Conservation (phyloP, 2,113 vertebrate genomes). For the Poeciliopsis prolifica region DNA sequence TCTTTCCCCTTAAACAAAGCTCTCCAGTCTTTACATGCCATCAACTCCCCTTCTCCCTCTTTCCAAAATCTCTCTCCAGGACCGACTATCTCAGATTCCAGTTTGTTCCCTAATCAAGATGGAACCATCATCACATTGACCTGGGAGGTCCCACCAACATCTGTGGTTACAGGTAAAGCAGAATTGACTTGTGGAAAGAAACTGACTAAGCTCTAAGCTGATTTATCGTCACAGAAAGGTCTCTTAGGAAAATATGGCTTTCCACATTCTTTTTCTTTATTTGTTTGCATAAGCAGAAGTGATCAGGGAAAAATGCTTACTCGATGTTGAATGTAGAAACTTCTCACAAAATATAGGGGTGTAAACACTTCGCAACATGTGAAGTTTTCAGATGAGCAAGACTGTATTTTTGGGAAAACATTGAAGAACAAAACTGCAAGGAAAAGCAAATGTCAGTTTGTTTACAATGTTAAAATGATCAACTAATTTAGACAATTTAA, state of each 20-base stretch:
- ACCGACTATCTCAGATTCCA: constrained; percentile 70
- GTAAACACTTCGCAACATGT: constrained; percentile 53
- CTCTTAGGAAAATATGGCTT: constrained; percentile 1
- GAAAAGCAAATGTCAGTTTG: constrained; percentile 9
- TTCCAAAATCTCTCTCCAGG: constrained; percentile 54
- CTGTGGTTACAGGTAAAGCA: constrained; percentile 73
- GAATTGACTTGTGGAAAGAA: not conserved
- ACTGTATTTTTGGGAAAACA: constrained; percentile 25
- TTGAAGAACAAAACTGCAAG: not conserved
- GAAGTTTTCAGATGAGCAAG: not conserved
- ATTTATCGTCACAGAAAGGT: constrained; percentile 3
- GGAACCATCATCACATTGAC: constrained; percentile 67
- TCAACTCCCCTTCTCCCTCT: not conserved
- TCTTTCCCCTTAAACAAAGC: constrained; percentile 63
- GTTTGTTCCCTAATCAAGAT: constrained; percentile 59
- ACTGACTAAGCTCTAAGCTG: not conserved
- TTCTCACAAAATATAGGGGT: constrained; percentile 45
- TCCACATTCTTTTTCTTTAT: constrained; percentile 22
- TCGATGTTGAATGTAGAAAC: constrained; percentile 43
- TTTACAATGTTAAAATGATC: not conserved
- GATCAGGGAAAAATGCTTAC: not conserved
- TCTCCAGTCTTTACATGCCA: constrained; percentile 37
- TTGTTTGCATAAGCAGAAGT: constrained; percentile 31
- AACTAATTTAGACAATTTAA: not conserved
- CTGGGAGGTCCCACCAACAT: constrained; percentile 72